These are phyloP conservation scores for Siderastrea siderea DNA, from an alignment of 92 coral and sea anemone species.

Conservation along the genomic window DNA sequence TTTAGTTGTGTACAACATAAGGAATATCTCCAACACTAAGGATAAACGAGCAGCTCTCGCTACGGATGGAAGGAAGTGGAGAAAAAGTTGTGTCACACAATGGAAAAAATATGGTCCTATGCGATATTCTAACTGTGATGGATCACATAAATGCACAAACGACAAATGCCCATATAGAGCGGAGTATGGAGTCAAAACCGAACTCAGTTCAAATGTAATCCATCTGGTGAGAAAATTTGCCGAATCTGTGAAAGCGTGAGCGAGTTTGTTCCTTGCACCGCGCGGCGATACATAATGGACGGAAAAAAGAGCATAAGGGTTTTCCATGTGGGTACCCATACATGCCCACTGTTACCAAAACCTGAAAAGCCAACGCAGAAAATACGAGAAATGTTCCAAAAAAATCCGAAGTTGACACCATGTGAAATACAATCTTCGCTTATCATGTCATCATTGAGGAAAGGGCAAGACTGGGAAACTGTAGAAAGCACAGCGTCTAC, in stretches of 20 bases:
- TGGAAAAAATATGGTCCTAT: conserved; percentile 58
- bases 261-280: conserved; percentile 53
- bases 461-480: conserved; percentile 24
- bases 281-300: conserved; percentile 49
- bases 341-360: conserved; percentile 23
- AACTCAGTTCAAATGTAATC: conserved; percentile 55
- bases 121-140: conserved; percentile 67
- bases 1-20: conserved; percentile 21
- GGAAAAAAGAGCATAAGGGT: conserved; percentile 33
- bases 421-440: conserved; percentile 37
- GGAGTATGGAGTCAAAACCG: conserved; percentile 71
- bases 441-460: conserved; percentile 24
- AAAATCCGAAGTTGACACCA: conserved; percentile 37
- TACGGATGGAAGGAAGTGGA: conserved; percentile 77
- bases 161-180: conserved; percentile 47
- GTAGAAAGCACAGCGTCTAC: conserved; percentile 30
- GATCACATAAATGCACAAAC: conserved; percentile 68
- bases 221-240: conserved; percentile 1
- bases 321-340: conserved; percentile 38
- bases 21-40: neutral
- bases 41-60: neutral
- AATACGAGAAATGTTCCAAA: conserved; percentile 19
- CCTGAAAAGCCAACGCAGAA: neutral
- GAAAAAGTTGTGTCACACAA: conserved; percentile 48
- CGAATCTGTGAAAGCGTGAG: conserved; percentile 11